Base-by-base conservation (phyloP, 2,797 vertebrate species). In the Kryptolebias ocellatus region DNA sequence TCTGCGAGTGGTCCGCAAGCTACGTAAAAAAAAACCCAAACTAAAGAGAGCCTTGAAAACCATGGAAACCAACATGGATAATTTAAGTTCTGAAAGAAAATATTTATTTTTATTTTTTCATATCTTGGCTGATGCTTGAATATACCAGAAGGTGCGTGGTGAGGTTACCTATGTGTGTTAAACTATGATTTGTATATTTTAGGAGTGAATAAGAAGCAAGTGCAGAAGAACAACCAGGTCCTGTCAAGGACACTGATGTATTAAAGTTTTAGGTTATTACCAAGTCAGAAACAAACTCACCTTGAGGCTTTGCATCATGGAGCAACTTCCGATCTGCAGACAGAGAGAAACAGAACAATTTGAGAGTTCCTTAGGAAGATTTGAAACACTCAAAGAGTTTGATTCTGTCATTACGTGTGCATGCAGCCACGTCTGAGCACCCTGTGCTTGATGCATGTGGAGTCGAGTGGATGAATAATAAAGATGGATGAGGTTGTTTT, bases 261-360 rank as follows among this genome's bases (percentile, higher is more conserved):
- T n/a, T n/a, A 9, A 37, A 9, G 20, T 27, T 16, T 8, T 17
- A 53, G 6, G 37, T 46, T 54, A 8, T 15, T 37, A 29, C 14
- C 11, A 9, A 0, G 9, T n/a, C 62, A 74, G 62, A 64, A 72
- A 70, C 7, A 50, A 70, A 97, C 96, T 97, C 96, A 99, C 97
- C 98, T 93, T 94, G 96, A 80, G 96, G 94, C 90, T 97, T 97
- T 78, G 95, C 95, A 88, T 98, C 96, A 90, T 97, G 96, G 80
- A 96, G 95, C 94, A 96, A 91, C 93, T 97, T 98, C 92, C 95
- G 95, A 95, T 98, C 97, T 97, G 95, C 91, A 95, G 82, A 93
- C 87, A 94, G 87, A 94, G 80, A 94, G 74, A 94, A 80, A 91
- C 18, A 65, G 57, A 39, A 81, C 5, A 27, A 14, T 66, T 62